A percentile compares a stretch with the other conserved stretches of the same genome.
These are phyloP conservation scores for Abramis brama DNA, from an alignment of 2,113 vertebrate species.

Conservation along the genomic window DNA sequence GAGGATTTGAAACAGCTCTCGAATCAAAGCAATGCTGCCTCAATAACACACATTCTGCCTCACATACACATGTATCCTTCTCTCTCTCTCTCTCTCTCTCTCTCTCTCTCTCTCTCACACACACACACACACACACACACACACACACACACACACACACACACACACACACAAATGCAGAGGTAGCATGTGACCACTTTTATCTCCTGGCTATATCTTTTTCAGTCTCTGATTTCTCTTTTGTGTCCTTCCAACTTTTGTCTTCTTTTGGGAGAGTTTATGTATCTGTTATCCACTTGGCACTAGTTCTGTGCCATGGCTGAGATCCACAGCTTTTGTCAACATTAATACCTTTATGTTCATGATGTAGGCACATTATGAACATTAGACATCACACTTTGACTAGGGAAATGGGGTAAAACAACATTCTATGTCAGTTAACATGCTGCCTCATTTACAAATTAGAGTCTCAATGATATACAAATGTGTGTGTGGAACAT, in stretches of 20 bases:
- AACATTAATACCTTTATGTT: slow-evolving; percentile 2
- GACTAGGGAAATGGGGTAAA: not conserved
- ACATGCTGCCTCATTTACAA: not conserved
- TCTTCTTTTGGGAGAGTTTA: slow-evolving; percentile 9
- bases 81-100: too few species aligned
- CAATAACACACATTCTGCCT: not conserved
- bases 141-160: not conserved
- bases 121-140: not conserved
- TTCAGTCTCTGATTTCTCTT: not conserved
- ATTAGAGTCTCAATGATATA: not conserved
- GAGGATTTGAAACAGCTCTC: slow-evolving; percentile 51
- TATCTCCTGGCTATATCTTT: not conserved
- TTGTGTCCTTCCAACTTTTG: not conserved
- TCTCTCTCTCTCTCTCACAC: too few species aligned
- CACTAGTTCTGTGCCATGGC: slow-evolving; percentile 2
- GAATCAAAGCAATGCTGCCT: slow-evolving; percentile 43
- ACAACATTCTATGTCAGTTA: not conserved
- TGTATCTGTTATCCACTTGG: slow-evolving; percentile 30
- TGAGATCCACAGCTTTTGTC: slow-evolving; percentile 33
- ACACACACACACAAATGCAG: not conserved
- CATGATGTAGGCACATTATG: not conserved
- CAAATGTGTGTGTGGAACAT: not conserved
- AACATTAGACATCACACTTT: not conserved
- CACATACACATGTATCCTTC: not conserved
- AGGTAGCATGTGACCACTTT: slow-evolving; percentile 7